phyloP scores from a whole-genome alignment of 2,797 vertebrate genomes.

The Anolis apletophallus region DNA sequence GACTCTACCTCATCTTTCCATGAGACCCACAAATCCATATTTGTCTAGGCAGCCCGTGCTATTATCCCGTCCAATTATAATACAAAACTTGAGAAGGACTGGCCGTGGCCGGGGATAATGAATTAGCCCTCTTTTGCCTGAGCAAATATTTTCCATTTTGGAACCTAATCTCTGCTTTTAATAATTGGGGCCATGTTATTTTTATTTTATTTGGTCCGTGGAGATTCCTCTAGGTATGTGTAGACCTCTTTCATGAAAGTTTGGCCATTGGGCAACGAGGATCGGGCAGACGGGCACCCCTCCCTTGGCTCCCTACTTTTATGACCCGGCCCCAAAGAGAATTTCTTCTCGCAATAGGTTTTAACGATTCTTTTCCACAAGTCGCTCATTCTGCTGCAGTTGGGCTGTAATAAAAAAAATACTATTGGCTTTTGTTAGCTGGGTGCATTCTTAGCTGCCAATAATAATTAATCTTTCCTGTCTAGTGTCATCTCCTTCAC shows the following conservation, averaged over 20 bases:
- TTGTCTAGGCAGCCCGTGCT: conserved; percentile 59
- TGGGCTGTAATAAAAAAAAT: conserved; percentile 61
- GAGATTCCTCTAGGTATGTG: neutral
- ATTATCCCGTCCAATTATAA: conserved; percentile 69
- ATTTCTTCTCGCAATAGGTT: conserved; percentile 63
- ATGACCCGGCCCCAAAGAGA: conserved; percentile 67
- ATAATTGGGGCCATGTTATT: conserved; percentile 65
- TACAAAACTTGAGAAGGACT: conserved; percentile 70
- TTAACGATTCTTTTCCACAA: conserved; percentile 65
- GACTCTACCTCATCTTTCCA: neutral
- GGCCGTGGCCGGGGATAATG: conserved; percentile 72
- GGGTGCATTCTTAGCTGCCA: conserved; percentile 47
- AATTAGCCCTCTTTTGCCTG: conserved; percentile 72
- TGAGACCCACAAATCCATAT: conserved; percentile 60
- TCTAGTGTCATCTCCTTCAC: conserved; percentile 58
- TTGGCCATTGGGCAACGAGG: conserved; percentile 62
- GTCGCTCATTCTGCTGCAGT: conserved; percentile 53
- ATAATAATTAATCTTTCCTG: conserved; percentile 62
- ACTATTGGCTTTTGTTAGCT: conserved; percentile 64
- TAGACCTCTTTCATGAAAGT: conserved; percentile 62
- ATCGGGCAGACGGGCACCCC: conserved; percentile 57
- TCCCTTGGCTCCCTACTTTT: conserved; percentile 41
- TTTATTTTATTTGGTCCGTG: conserved; percentile 16
- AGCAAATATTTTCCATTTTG: conserved; percentile 75
- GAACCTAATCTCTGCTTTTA: conserved; percentile 71